These are phyloP conservation scores for Mus pahari DNA, from an alignment of 2,113 vertebrate species.

Conservation along the genomic window DNA sequence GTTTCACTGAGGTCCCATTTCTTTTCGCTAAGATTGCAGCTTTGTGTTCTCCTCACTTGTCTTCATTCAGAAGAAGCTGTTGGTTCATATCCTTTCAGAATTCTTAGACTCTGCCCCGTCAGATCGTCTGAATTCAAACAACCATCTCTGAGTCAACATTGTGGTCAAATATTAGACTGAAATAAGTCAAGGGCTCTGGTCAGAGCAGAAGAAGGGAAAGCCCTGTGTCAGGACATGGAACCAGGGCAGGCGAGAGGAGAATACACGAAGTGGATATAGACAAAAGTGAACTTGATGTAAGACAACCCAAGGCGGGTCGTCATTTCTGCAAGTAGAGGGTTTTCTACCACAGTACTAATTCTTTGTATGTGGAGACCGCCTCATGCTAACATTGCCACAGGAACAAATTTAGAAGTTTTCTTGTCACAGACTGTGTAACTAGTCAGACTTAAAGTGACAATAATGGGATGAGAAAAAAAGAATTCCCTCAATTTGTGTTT, in stretches of 20 bases:
- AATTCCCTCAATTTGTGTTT: too few relatives aligned
- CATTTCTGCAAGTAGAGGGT: neutral
- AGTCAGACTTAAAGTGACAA: neutral
- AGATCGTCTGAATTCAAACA: neutral
- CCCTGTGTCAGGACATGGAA: neutral
- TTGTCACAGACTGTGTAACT: neutral
- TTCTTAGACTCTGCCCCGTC: neutral
- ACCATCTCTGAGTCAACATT: neutral
- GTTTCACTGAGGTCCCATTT: neutral
- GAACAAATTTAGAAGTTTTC: slow-evolving; percentile 1
- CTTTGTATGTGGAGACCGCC: neutral
- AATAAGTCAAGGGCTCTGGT: neutral
- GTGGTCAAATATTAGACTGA: neutral
- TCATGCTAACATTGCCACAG: neutral
- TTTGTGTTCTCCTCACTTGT: neutral
- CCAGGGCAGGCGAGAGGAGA: neutral
- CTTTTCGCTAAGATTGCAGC: neutral
- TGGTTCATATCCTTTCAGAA: slow-evolving; percentile 20
- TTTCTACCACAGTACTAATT: neutral
- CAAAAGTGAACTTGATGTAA: neutral
- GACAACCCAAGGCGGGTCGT: neutral
- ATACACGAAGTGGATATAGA: neutral
- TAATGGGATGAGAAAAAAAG: neutral
- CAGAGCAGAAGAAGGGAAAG: neutral
- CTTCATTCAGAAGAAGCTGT: neutral